Evolutionary conservation across 2,888 invertebrate genomes (phyloP).

Genomic region (Criorhina ranunculi): DNA sequence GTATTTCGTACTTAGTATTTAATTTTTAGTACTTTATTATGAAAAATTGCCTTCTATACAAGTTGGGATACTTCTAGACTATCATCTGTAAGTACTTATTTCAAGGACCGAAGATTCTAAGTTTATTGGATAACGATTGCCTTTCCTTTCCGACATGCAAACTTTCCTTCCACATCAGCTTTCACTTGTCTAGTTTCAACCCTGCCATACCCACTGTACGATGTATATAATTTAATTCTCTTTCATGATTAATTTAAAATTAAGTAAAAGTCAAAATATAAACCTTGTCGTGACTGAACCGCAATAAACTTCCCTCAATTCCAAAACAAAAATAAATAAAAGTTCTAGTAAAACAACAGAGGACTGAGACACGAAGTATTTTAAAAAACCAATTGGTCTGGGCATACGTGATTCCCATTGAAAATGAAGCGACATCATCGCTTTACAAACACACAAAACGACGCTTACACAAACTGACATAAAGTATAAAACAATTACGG

Average conservation of each 20-base stretch:
- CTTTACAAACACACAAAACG: constrained; percentile 16
- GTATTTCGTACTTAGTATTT: no score
- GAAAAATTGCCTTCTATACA: no score
- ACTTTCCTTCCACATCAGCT: no score
- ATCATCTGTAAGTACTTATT: no score
- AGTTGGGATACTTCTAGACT: no score
- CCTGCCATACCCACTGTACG: background rate
- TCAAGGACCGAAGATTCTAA: no score
- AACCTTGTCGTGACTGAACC: constrained; percentile 69
- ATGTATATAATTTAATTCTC: constrained; percentile 43
- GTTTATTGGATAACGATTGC: no score
- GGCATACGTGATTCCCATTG: constrained; percentile 68
- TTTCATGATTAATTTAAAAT: constrained; percentile 64
- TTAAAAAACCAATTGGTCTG: constrained; percentile 54
- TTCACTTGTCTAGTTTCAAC: no score
- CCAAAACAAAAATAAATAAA: constrained; percentile 4
- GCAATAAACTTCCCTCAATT: constrained; percentile 63
- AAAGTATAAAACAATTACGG: constrained; percentile 65
- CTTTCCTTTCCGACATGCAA: no score
- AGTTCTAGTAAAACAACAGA: constrained; percentile 1
- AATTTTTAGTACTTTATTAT: no score
- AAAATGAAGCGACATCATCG: constrained; percentile 47
- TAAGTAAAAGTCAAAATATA: constrained; percentile 57
- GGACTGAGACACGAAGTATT: constrained; percentile 7
- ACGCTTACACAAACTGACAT: background rate